Base-by-base conservation (phyloP, 1,140 invertebrate species). In the Neodiprion fabricii region DNA sequence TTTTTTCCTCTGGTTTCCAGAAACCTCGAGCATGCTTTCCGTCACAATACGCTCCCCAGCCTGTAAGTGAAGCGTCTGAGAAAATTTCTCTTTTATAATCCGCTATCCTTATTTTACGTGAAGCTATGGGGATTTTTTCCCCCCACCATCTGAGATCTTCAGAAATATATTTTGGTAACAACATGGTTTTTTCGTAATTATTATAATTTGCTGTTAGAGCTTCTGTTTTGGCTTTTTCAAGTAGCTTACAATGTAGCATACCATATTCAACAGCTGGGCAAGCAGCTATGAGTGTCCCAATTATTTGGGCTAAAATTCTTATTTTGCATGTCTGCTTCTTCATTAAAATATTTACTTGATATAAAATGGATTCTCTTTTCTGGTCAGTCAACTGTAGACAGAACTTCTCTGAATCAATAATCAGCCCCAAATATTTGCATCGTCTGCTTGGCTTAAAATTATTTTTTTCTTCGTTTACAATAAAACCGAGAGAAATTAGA, bases 41-140 rank as follows among this genome's bases (percentile, higher is more conserved):
- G 9, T 81, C 77, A 72, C 80, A 85, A 66, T 78, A 50, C 0
- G 80, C 75, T 2, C 83, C 86, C 85, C 84, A 85, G 12, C 83
- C 85, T 23, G 83, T 79, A 7, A 12, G 48, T 0, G 83, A 86
- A 0, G 85, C 85, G 73, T 87, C 84, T 3, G 82, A 79, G 77
- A 76, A 86, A 14, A 87, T 88, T 79, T 85, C 83, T 21, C 80
- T 50, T 69, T 75, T 40, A 77, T 76, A 84, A 23, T 71, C 28
- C 9, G 69, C 28, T 67, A 71, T 28, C 72, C 53, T 72, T 17
- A 75, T 77, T 74, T 53, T 53, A 11, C 50, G 10, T 14, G 50
- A 10, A 11, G 50, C 50, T 11, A 11, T 53, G n/a, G 50, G 50
- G n/a, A 53, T 10, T 10, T 53, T 53, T 1, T 1, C 10, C n/a